A percentile compares a stretch with the other conserved stretches of the same genome.
phyloP scores from a whole-genome alignment of 2,113 vertebrate species.

The Ahaetulla prasina region DNA sequence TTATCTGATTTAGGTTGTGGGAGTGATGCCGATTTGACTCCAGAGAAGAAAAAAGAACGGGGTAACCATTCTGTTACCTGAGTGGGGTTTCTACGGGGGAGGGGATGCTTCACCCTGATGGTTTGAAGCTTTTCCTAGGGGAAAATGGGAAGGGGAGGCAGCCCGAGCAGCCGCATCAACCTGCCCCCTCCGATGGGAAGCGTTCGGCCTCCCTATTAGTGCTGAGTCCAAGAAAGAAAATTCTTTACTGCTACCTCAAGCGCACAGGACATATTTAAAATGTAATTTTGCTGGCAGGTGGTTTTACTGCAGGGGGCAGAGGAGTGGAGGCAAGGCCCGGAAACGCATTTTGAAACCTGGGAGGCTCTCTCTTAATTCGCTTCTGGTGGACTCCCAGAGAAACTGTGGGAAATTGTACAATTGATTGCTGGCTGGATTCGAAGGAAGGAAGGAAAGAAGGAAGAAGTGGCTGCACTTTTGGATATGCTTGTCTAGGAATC shows the following conservation, averaged over 20 bases:
- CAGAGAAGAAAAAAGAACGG: constrained; percentile 1
- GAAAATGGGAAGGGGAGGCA: neutral
- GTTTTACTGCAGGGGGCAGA: fast-evolving
- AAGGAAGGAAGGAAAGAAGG: neutral
- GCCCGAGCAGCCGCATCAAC: too few relatives aligned
- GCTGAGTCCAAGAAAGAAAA: neutral
- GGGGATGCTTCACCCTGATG: neutral
- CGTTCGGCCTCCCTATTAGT: neutral
- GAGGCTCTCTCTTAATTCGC: fast-evolving
- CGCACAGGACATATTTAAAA: neutral
- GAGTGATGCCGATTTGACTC: neutral
- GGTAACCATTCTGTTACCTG: neutral
- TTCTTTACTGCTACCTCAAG: constrained; percentile 15
- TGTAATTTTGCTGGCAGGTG: neutral
- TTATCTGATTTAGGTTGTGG: neutral
- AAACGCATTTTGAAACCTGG: fast-evolving
- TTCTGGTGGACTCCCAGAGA: fast-evolving
- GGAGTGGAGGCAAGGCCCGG: fast-evolving
- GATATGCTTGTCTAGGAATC: fast-evolving
- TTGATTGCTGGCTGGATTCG: neutral
- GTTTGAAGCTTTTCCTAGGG: constrained; percentile 20
- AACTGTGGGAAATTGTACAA: neutral
- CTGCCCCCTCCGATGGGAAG: neutral
- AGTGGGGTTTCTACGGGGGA: neutral
- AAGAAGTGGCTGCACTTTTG: neutral